A percentile compares a stretch with the other conserved stretches of the same genome.
Conservation (phyloP, 1,140 invertebrate genomes). For the Monochamus saltuarius region DNA sequence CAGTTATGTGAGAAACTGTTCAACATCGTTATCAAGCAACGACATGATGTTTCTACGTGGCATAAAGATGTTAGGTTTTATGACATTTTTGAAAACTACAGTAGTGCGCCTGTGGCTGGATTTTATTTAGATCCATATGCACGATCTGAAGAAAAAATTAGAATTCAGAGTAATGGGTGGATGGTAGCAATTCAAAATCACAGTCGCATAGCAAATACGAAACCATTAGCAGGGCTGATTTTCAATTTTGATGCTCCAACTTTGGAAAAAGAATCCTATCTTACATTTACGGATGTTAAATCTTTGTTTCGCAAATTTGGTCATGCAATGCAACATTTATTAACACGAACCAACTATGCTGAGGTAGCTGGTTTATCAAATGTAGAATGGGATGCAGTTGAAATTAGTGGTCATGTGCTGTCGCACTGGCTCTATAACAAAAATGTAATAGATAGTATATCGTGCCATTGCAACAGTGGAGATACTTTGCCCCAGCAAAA, state of each 20-base stretch:
- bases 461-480: conserved; percentile 71
- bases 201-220: conserved; percentile 61
- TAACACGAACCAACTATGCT: conserved; percentile 77
- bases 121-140: conserved; percentile 84
- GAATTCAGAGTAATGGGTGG: conserved; percentile 60
- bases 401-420: conserved; percentile 79
- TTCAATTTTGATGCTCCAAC: conserved; percentile 75
- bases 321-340: conserved; percentile 75
- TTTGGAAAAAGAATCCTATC: conserved; percentile 65
- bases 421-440: conserved; percentile 78
- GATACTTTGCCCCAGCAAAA: conserved; percentile 68
- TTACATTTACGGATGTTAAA: conserved; percentile 75
- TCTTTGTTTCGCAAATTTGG: conserved; percentile 84
- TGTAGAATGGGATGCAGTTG: conserved; percentile 88
- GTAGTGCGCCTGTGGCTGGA: conserved; percentile 66
- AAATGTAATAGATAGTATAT: conserved; percentile 66
- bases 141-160: conserved; percentile 63
- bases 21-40: conserved; percentile 77
- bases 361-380: conserved; percentile 82
- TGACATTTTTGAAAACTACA: conserved; percentile 74
- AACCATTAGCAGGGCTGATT: conserved; percentile 76
- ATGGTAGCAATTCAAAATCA: conserved; percentile 68
- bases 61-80: conserved; percentile 84
- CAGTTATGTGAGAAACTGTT: conserved; percentile 75
- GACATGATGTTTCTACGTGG: conserved; percentile 69